Evolutionary conservation across 2,113 vertebrate species (phyloP).

Genomic region (Mustela nigripes): DNA sequence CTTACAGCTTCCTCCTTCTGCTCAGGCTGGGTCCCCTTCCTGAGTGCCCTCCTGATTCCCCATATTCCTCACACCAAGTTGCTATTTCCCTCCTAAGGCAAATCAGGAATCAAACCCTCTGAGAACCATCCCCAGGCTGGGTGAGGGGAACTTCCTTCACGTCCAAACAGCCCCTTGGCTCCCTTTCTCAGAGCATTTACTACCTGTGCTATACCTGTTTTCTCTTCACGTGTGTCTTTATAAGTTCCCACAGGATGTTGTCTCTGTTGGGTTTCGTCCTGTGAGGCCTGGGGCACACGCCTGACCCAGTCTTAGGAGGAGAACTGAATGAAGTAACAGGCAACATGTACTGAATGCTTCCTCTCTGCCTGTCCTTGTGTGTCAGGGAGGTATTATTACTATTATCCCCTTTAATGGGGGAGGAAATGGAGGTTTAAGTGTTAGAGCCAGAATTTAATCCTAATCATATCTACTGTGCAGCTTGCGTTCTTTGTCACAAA

Average conservation of each 20-base stretch:
- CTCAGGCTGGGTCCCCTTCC: background rate
- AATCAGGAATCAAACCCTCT: background rate
- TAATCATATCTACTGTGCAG: background rate
- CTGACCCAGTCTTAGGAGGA: background rate
- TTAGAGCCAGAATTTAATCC: background rate
- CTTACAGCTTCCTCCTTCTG: background rate
- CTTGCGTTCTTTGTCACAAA: slow-evolving; percentile 3
- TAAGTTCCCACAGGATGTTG: background rate
- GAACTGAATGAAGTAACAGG: background rate
- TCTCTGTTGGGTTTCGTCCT: background rate
- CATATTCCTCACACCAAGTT: background rate
- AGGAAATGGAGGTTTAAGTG: background rate
- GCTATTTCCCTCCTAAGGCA: background rate
- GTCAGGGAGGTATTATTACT: background rate
- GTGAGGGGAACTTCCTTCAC: background rate
- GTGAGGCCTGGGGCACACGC: background rate
- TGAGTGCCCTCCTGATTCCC: background rate
- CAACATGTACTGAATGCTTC: background rate
- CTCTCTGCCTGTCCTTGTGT: background rate
- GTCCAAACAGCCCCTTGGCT: background rate
- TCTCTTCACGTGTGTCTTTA: background rate
- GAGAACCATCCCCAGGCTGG: background rate
- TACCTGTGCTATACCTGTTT: background rate
- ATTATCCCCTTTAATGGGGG: background rate
- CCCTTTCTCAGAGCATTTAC: background rate